Percentiles rank a stretch among this genome's conserved stretches.
Evolutionary conservation across 2,797 vertebrate species (phyloP).

Genomic region (Aythya fuligula): DNA sequence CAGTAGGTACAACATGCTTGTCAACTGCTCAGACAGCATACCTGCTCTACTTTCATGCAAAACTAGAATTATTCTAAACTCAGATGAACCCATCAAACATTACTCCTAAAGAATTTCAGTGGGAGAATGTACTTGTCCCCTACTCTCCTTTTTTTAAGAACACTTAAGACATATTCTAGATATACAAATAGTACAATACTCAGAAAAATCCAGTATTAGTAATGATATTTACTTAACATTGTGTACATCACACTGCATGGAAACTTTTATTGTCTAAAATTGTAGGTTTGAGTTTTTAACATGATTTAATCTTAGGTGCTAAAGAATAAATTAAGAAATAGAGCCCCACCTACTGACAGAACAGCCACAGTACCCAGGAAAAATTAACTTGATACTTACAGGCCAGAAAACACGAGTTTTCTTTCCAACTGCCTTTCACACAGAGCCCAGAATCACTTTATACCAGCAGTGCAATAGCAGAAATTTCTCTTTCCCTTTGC

Average conservation of each 20-base stretch:
- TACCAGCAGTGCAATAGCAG: not conserved
- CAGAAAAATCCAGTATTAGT: not conserved
- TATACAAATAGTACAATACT: not conserved
- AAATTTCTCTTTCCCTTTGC: not conserved
- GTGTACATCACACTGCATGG: not conserved
- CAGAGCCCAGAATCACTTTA: not conserved
- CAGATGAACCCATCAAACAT: not conserved
- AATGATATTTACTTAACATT: not conserved
- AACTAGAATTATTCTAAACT: not conserved
- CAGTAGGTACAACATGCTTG: not conserved
- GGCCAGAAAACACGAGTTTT: rapidly evolving
- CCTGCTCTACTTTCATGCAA: not conserved
- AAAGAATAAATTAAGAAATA: not conserved
- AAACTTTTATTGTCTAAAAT: not conserved
- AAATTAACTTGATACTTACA: rapidly evolving
- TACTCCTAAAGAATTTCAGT: not conserved
- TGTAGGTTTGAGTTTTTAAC: not conserved
- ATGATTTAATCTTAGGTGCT: not conserved
- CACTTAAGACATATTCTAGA: not conserved
- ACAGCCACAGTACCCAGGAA: not conserved
- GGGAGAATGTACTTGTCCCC: not conserved
- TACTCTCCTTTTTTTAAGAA: not conserved
- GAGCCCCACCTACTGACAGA: constrained; percentile 54
- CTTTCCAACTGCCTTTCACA: not conserved
- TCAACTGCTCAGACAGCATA: not conserved